Percentiles rank a stretch among this genome's conserved stretches.
Evolutionary conservation across 2,113 vertebrate species (phyloP).

Genomic region (Sapajus apella): DNA sequence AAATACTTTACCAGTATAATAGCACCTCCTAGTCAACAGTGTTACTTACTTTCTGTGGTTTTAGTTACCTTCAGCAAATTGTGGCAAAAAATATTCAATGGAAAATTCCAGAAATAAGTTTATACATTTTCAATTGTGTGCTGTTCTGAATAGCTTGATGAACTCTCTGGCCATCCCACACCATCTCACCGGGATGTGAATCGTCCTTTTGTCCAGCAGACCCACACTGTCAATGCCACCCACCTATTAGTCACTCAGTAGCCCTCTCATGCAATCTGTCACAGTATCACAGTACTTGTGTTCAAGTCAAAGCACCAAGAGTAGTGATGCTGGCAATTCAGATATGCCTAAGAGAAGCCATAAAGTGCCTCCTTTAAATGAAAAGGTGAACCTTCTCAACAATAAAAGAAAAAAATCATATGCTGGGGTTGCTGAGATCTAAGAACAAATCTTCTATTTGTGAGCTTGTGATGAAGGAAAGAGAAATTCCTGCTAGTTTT

Average conservation of each 20-base stretch:
- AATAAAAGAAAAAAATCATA: not conserved
- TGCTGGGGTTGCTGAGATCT: not conserved
- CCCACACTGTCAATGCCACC: not conserved
- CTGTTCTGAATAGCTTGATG: not conserved
- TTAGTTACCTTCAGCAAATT: not conserved
- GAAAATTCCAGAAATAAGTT: not conserved
- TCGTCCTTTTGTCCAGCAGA: not conserved
- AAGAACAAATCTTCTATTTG: not conserved
- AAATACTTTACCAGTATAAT: not conserved
- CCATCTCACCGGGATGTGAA: not conserved
- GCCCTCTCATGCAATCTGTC: not conserved
- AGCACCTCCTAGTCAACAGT: not conserved
- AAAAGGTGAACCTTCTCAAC: not conserved
- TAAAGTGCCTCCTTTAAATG: not conserved
- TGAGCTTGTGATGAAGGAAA: not conserved
- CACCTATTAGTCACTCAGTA: not conserved
- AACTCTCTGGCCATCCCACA: not conserved
- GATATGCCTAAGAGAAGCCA: not conserved
- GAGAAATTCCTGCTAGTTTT: not conserved
- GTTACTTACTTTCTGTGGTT: not conserved
- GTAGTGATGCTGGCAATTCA: not conserved
- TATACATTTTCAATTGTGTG: not conserved
- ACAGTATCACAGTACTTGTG: not conserved
- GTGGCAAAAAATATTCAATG: not conserved
- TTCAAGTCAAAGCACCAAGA: not conserved